phyloP scores from a whole-genome alignment of 2,797 vertebrate species.

The Pelodytes ibericus region DNA sequence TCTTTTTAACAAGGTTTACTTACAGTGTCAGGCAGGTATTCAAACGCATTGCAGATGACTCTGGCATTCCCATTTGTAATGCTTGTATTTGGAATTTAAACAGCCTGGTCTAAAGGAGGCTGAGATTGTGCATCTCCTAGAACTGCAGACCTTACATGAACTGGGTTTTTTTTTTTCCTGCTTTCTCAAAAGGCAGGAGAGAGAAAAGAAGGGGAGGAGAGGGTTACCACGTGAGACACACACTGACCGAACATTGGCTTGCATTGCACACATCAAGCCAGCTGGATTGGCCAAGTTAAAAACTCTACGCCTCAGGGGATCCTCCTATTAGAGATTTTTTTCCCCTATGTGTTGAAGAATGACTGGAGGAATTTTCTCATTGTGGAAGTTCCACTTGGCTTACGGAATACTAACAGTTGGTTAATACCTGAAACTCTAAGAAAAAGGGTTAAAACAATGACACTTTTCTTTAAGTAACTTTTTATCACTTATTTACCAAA shows the following conservation, averaged over 20 bases:
- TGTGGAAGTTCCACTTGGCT: conserved; percentile 43
- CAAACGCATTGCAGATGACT: neutral
- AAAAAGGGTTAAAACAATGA: neutral
- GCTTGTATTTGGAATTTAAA: conserved; percentile 9
- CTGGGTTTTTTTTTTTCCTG: conserved; percentile 45
- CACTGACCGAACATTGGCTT: conserved; percentile 23
- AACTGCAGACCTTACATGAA: conserved; percentile 55
- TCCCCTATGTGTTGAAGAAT: conserved; percentile 42
- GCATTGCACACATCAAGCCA: conserved; percentile 1
- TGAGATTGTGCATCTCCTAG: conserved; percentile 47
- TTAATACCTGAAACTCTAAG: neutral
- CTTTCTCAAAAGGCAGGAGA: conserved; percentile 49
- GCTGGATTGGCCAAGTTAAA: conserved; percentile 50
- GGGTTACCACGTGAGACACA: conserved; percentile 28
- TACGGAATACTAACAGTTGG: conserved; percentile 28
- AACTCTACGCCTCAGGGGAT: conserved; percentile 48
- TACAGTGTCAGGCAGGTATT: conserved; percentile 14
- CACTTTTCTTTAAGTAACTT: no score
- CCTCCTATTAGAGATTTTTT: conserved; percentile 47
- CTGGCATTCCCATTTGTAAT: conserved; percentile 25
- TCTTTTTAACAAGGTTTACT: conserved; percentile 20
- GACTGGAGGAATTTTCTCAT: conserved; percentile 52
- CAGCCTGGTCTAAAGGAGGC: conserved; percentile 17
- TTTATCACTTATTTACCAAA: no score
- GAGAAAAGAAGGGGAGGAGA: conserved; percentile 16